Evolutionary conservation across 2,888 invertebrate genomes (phyloP), one percentile per base, ranked within the genome.

Genomic region (Sussaba pulchella): DNA sequence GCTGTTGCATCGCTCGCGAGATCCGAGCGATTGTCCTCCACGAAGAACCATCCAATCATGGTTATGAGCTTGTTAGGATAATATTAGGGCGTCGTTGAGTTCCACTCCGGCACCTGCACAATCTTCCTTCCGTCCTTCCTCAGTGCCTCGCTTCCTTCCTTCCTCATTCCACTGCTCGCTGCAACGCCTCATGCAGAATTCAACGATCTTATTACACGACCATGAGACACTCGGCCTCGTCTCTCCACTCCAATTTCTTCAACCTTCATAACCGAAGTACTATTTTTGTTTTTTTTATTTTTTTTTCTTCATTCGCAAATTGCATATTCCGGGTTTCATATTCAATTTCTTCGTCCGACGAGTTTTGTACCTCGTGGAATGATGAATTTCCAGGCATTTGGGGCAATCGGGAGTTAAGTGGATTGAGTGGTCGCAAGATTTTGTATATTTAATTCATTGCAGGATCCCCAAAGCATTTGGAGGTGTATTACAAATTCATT

Each of bases 1-100:
- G 14, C 31, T 14, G 24, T 8, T 19, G 52, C 52, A 12, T 54
- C n/a, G n/a, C 5, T 39, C 9, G 4, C 8, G 50, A 52, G 61
- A 75, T 69, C 59, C 61, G 67, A 69, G 52, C 41, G 61, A 69
- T 69, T 39, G 31, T 31, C 50, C 21, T 43, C 61, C 24, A 52
- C 47, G 41, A 61, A 36, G 61, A 45, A 45, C 39, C 57, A 31
- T 63, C 61, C 61, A 61, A 63, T 61, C 69, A 69, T 63, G 75
- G 63, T 70, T 63, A 76, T 63, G 69, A 76, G 76, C 76, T 76
- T 70, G 76, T 76, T 75, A 75, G 69, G 69, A 52, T 69, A 75
- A 75, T 69, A 75, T 75, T 75, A 75, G 69, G 75, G 69, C 52
- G 67, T 41, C 52, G 47, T 64, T 57, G 57, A n/a, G 57, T 10